Percentiles rank a stretch among this genome's conserved stretches.
phyloP scores from a whole-genome alignment of 2,797 vertebrate species.

The Syncerus caffer region DNA sequence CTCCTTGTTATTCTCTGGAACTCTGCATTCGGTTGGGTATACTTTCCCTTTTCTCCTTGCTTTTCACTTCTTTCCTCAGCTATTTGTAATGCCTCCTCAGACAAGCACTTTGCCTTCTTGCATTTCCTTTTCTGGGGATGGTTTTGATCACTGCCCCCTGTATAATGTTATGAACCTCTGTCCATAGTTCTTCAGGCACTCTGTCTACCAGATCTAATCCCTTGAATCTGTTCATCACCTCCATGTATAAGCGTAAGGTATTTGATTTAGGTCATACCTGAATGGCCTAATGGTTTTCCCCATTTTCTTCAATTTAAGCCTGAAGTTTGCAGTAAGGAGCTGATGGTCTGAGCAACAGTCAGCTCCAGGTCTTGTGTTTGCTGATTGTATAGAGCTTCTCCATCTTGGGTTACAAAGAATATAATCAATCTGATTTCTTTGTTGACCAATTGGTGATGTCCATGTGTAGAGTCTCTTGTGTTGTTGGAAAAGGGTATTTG shows the following conservation, averaged over 20 bases:
- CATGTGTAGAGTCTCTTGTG: background rate
- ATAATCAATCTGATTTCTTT: background rate
- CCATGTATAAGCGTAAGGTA: background rate
- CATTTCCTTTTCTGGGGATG: background rate
- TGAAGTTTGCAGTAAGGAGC: background rate
- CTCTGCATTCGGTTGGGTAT: background rate
- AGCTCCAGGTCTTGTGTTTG: background rate
- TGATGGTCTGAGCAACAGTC: background rate
- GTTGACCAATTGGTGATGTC: background rate
- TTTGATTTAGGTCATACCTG: background rate
- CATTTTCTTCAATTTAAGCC: background rate
- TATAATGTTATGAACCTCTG: background rate
- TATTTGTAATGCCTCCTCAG: background rate
- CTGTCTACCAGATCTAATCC: background rate
- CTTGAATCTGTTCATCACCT: background rate
- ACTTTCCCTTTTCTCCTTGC: background rate
- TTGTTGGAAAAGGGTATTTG: background rate
- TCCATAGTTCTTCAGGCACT: background rate
- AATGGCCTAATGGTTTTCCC: background rate
- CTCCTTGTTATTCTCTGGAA: background rate
- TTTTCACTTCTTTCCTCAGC: background rate
- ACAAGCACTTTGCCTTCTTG: background rate
- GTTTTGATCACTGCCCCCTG: background rate
- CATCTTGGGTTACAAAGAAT: background rate
- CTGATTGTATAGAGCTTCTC: background rate